Evolutionary conservation across 2,888 invertebrate species (phyloP).

Genomic region (Andrena chrysosceles): DNA sequence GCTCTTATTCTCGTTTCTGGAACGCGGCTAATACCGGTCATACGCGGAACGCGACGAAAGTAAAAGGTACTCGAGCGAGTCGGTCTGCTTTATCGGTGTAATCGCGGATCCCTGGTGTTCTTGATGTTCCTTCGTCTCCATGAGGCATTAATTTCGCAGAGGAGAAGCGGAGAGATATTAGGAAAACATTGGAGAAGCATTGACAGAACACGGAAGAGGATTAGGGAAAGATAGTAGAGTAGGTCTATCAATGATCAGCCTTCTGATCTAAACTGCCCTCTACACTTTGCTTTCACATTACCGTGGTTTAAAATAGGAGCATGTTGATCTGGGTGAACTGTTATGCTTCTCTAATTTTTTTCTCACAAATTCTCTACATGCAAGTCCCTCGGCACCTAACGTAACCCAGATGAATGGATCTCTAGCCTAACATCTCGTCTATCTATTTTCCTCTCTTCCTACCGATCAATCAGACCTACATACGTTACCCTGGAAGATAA

Average conservation of each 20-base stretch:
- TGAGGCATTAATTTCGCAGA: neutral
- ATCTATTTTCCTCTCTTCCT: too few species aligned
- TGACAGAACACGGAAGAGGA: neutral
- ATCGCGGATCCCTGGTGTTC: neutral
- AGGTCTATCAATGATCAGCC: neutral
- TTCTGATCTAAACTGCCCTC: neutral
- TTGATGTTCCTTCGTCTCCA: neutral
- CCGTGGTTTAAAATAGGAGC: too few species aligned
- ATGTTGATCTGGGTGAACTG: too few species aligned
- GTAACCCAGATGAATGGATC: too few species aligned
- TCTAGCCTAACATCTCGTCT: too few species aligned
- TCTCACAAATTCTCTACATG: too few species aligned
- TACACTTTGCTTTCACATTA: neutral
- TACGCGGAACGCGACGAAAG: constrained; percentile 36
- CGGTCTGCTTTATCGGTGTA: neutral
- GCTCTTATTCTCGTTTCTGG: constrained; percentile 42
- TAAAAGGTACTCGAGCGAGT: constrained; percentile 37
- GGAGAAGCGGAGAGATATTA: neutral
- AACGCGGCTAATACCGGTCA: constrained; percentile 42
- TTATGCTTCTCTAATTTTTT: too few species aligned
- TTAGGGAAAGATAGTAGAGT: neutral
- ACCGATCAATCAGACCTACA: too few species aligned
- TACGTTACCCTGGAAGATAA: too few species aligned
- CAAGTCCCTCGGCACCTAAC: too few species aligned
- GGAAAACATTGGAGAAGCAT: neutral